Percentiles rank a stretch among this genome's conserved stretches.
phyloP scores from a whole-genome alignment of 2,797 vertebrate genomes.

The Gephyroberyx darwinii region DNA sequence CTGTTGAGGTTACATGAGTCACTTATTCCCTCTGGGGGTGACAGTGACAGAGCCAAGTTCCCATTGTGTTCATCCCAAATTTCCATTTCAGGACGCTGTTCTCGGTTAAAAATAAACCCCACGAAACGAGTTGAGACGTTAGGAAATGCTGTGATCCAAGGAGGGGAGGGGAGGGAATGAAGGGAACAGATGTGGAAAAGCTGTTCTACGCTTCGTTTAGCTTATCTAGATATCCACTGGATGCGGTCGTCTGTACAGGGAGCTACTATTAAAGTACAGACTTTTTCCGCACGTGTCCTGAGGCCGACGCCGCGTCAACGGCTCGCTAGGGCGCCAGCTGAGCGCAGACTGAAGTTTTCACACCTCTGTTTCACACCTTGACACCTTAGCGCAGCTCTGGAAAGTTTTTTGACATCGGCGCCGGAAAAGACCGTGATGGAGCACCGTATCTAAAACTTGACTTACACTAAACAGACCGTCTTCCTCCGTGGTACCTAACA shows the following conservation, averaged over 20 bases:
- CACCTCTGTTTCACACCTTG: constrained; percentile 7
- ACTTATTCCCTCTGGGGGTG: constrained; percentile 56
- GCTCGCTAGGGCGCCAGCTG: no score
- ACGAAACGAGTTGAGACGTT: constrained; percentile 32
- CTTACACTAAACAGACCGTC: constrained; percentile 20
- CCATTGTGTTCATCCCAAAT: constrained; percentile 56
- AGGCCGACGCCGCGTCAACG: constrained; percentile 6
- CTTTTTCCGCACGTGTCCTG: not conserved
- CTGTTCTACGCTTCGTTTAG: constrained; percentile 29
- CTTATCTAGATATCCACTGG: constrained; percentile 5
- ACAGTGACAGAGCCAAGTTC: constrained; percentile 61
- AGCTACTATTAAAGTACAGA: not conserved
- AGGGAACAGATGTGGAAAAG: constrained; percentile 48
- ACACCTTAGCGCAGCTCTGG: constrained; percentile 1
- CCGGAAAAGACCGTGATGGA: not conserved
- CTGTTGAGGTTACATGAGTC: constrained; percentile 55
- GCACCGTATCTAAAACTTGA: constrained; percentile 12
- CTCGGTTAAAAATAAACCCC: constrained; percentile 59
- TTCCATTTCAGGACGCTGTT: constrained; percentile 61
- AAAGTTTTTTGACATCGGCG: constrained; percentile 3
- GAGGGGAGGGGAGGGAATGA: not conserved
- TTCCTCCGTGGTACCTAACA: not conserved
- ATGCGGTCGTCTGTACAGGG: not conserved
- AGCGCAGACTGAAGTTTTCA: not conserved
- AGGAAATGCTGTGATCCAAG: constrained; percentile 3